Base-by-base conservation (phyloP, 2,888 invertebrate genomes). In the Clitarchus hookeri region DNA sequence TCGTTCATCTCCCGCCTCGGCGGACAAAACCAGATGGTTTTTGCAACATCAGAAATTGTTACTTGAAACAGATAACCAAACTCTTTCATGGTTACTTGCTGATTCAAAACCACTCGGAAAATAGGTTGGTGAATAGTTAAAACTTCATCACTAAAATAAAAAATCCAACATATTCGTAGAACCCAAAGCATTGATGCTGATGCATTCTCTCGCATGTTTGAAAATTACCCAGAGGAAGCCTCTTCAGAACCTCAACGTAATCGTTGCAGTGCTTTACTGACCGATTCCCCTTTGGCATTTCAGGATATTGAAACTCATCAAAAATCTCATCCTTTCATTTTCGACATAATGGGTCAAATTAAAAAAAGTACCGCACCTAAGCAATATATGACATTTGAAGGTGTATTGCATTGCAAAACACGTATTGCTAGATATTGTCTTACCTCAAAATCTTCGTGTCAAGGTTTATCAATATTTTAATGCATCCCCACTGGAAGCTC, bases 361-460 rank as follows among this genome's bases (percentile, higher is more conserved):
- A 65, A 19, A 6, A 16, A 13, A 65, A 16, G 65, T 12, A 19
- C 19, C 23, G 11, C 19, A 16, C 65, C 65, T 6, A 65, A 19
- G 23, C 65, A 65, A 6, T 19, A 65, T 65, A 23, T 16, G 16
- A 16, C 16, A 23, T 9, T 23, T 6, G 16, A 65, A 23, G 65
- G 6, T 23, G 12, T 23, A 6, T 23, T 65, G 16, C 65, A 65
- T 13, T 19, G 65, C 6, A 65, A 23, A 23, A 8, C 23, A 12
- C 65, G 23, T 19, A 6, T 19, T 6, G 6, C 65, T 65, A 16
- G 23, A 65, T 9, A 13, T 12, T 19, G 16, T 23, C 6, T 6
- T 12, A 65, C 16, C n/a, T n/a, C n/a, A n/a, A n/a, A 84, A 78
- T 84, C 12, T 84, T 84, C 26, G n/a, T 84, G 84, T 80, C n/a